Percentiles rank a stretch among this genome's conserved stretches.
Evolutionary conservation across 2,113 vertebrate species (phyloP).

Genomic region (Silurus asotus): DNA sequence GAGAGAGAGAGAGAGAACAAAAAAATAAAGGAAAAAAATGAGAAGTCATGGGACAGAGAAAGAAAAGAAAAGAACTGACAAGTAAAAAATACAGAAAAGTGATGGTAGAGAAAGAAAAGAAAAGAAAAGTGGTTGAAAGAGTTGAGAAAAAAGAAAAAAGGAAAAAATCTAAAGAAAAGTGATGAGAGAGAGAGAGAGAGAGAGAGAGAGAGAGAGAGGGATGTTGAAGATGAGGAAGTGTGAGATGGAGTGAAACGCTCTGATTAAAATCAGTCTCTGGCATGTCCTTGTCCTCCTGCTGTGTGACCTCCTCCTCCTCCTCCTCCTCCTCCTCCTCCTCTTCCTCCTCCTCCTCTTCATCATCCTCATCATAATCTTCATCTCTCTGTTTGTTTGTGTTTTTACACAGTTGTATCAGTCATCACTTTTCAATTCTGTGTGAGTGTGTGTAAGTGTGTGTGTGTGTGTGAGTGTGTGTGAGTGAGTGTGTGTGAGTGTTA

Average conservation of each 20-base stretch:
- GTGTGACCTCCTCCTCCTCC: background rate
- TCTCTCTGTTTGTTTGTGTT: conserved; percentile 6
- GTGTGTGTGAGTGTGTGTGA: background rate
- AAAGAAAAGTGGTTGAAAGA: too few relatives aligned
- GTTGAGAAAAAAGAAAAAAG: background rate
- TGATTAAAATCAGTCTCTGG: background rate
- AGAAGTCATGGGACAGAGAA: too few relatives aligned
- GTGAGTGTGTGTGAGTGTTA: background rate
- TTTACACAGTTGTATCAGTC: background rate
- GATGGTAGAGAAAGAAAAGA: background rate
- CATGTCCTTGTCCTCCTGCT: too few relatives aligned
- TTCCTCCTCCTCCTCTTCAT: background rate
- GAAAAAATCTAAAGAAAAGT: background rate
- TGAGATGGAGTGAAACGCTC: conserved; percentile 17
- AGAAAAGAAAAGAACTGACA: background rate
- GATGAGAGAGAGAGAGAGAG: background rate
- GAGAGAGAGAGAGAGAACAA: background rate
- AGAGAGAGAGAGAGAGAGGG: background rate
- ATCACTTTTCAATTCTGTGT: background rate
- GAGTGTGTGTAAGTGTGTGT: conserved; percentile 7
- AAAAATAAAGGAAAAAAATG: background rate
- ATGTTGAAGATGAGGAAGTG: background rate
- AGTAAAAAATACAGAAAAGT: background rate
- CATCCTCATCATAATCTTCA: background rate
- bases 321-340: background rate